Conservation (phyloP, 2,113 vertebrate species). For the Diadophis punctatus region DNA sequence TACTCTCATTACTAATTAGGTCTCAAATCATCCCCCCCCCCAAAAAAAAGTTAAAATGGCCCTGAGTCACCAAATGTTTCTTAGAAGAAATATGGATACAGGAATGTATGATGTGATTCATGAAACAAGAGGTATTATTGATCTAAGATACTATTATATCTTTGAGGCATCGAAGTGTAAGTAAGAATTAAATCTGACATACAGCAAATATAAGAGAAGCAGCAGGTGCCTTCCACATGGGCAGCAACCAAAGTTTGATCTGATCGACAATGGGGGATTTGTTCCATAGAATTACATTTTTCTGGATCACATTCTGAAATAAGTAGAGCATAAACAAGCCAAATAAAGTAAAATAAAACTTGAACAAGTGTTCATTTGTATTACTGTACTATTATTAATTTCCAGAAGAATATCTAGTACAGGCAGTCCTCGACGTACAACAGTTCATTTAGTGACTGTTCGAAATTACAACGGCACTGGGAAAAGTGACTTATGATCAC, state of each 20-base stretch:
- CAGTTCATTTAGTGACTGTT: not conserved
- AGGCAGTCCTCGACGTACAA: not conserved
- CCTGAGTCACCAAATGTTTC: not conserved
- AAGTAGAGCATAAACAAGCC: not conserved
- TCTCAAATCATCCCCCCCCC: not conserved
- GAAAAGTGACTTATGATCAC: not conserved
- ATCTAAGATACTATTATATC: not conserved
- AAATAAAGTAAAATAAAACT: not conserved
- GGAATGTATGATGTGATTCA: not conserved
- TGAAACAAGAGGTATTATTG: not conserved
- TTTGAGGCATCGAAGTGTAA: not conserved
- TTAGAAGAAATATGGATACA: not conserved
- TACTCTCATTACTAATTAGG: not conserved
- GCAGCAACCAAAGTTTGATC: conserved; percentile 84
- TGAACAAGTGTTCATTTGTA: not conserved
- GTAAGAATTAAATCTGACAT: conserved; percentile 39
- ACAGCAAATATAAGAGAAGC: conserved; percentile 88
- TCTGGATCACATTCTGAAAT: conserved; percentile 87
- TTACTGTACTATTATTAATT: not conserved
- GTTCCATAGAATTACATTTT: conserved; percentile 74
- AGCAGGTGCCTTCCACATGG: conserved; percentile 83
- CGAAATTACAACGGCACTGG: not conserved
- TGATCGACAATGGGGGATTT: conserved; percentile 75
- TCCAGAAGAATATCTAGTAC: not conserved
- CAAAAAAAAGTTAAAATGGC: not conserved